These are phyloP conservation scores for Hydrochoerus hydrochaeris DNA, from an alignment of 2,113 vertebrate species.

Conservation along the genomic window DNA sequence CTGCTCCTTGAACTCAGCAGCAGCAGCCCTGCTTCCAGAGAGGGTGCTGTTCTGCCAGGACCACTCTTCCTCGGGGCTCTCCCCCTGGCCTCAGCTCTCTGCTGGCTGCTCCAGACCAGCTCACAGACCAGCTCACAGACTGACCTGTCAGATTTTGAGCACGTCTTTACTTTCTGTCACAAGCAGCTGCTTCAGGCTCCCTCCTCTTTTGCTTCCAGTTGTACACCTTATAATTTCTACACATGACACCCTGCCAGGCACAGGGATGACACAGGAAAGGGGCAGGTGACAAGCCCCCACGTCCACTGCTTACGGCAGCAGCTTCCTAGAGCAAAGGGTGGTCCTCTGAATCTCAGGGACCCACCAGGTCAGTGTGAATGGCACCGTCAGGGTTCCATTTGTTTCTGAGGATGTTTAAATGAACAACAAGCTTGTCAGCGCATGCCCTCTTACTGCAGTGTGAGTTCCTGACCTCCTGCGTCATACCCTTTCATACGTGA, in stretches of 20 bases:
- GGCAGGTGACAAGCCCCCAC: accelerated
- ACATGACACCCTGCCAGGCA: not conserved
- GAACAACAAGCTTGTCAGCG: not conserved
- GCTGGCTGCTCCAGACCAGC: not conserved
- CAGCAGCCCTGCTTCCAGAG: not conserved
- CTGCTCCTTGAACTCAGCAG: not conserved
- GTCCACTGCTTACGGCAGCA: not conserved
- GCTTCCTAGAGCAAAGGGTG: not conserved
- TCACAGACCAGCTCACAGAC: too few relatives aligned
- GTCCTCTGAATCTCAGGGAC: not conserved
- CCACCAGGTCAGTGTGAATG: not conserved
- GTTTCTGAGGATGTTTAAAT: not conserved
- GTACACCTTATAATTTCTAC: not conserved
- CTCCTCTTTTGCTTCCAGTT: not conserved
- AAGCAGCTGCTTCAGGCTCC: not conserved
- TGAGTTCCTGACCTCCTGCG: not conserved
- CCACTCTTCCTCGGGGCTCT: not conserved
- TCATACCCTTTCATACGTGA: not conserved
- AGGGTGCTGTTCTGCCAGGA: not conserved
- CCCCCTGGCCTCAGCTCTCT: not conserved
- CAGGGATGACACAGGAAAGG: not conserved
- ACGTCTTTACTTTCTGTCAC: not conserved
- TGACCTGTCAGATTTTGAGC: not conserved
- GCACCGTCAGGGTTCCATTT: not conserved
- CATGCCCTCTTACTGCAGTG: not conserved